Percentiles rank a stretch among this genome's conserved stretches.
These are phyloP conservation scores for Etia nguti DNA, from an alignment of 2,113 vertebrate species.

Conservation along the genomic window DNA sequence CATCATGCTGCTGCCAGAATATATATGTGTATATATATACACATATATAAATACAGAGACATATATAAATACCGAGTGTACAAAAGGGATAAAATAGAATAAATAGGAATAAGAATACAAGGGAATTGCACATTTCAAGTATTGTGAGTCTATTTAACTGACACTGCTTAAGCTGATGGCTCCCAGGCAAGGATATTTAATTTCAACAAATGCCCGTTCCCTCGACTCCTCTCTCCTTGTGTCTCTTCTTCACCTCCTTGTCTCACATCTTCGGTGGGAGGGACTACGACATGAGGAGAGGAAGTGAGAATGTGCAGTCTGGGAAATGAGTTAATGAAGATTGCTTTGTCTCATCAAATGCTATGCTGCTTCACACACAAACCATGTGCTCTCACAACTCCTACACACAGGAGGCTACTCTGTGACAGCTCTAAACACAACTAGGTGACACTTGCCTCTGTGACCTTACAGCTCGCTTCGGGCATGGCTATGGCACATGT, in stretches of 20 bases:
- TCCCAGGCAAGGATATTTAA: background rate
- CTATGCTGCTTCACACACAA: background rate
- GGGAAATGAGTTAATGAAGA: background rate
- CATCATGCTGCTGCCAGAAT: background rate
- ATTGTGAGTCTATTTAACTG: too few species aligned
- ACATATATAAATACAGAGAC: too few species aligned
- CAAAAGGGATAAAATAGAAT: too few species aligned
- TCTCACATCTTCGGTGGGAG: background rate
- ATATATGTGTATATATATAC: too few species aligned
- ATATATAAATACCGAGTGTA: too few species aligned
- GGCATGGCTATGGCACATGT: background rate
- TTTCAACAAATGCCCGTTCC: background rate
- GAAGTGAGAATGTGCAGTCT: background rate
- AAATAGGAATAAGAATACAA: too few species aligned
- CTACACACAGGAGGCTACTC: background rate
- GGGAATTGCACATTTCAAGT: too few species aligned
- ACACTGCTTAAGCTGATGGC: rapidly evolving
- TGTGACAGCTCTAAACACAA: background rate
- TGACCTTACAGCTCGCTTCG: background rate
- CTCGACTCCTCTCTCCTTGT: background rate
- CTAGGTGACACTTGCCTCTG: background rate
- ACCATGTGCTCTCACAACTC: background rate
- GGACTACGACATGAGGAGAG: background rate
- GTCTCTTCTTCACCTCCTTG: background rate
- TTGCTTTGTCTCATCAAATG: background rate